Evolutionary conservation across 2,888 invertebrate species (phyloP).

Genomic region (Eupithecia inturbata): DNA sequence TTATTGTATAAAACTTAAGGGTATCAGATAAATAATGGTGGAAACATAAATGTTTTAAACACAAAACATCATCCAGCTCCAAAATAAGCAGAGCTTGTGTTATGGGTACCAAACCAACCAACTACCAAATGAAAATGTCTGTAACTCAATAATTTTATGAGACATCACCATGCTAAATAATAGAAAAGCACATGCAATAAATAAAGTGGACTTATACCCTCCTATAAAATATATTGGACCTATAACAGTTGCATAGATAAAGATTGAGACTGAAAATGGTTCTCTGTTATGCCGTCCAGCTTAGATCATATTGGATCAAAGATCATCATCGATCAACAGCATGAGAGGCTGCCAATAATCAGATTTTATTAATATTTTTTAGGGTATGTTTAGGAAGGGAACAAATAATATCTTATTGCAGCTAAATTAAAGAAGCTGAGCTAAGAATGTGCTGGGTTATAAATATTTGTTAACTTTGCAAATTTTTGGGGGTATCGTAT

Average conservation of each 20-base stretch:
- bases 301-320: background rate
- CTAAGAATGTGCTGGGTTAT: background rate
- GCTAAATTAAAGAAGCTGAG: background rate
- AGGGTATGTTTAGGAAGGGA: background rate
- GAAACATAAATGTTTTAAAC: too few species aligned
- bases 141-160: background rate
- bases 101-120: background rate
- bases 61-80: background rate
- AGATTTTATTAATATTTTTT: background rate
- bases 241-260: background rate
- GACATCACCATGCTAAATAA: background rate
- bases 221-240: background rate
- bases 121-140: background rate
- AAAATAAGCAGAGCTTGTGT: background rate
- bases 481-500: background rate
- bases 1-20: background rate
- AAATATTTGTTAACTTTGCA: background rate
- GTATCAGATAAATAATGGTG: background rate
- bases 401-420: background rate
- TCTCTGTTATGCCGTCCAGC: background rate
- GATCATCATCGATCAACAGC: too few species aligned
- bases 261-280: background rate
- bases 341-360: background rate
- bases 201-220: background rate
- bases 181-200: constrained; percentile 2